Base-by-base conservation (phyloP, 1,140 invertebrate genomes). In the Aphis gossypii region DNA sequence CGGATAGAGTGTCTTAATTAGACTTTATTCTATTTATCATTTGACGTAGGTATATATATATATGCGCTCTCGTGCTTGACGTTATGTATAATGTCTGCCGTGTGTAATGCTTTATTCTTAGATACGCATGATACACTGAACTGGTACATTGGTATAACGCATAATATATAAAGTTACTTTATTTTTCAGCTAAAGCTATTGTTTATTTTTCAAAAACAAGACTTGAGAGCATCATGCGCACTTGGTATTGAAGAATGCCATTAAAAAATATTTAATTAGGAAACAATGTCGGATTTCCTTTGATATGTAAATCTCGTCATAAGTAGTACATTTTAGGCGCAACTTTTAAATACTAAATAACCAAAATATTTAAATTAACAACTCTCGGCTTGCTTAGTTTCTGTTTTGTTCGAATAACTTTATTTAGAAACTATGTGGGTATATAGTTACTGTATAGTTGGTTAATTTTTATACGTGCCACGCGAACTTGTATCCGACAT, bases 341-440 rank as follows among this genome's bases (percentile, higher is more conserved):
- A n/a, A 76, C 60, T 60, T 25, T 76, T n/a, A 76, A 76, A 18
- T 76, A 76, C n/a, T n/a, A 7, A 6, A 76, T n/a, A 76, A 76
- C 60, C n/a, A n/a, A n/a, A 76, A n/a, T 76, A 76, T 76, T 76
- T 76, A 76, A 76, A 76, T 76, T 76, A 76, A 76, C n/a, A 76
- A n/a, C 30, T 76, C 60, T 76, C 60, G 7, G n/a, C 30, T 18
- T 18, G 60, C 14, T 76, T 76, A 35, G 60, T 76, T 76, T 76
- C 60, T 76, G 60, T 76, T 76, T 76, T n/a, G 60, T 76, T 76
- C 30, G 60, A 76, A 76, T n/a, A 76, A 76, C 60, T n/a, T 76
- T 76, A 35, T 76, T n/a, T n/a, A 76, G 60, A 18, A 76, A 76
- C 60, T 76, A 76, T 76, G 30, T 76, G 23, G 11, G 60, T n/a